Evolutionary conservation across 2,888 invertebrate species (phyloP).

Genomic region (Phytoseiulus persimilis): DNA sequence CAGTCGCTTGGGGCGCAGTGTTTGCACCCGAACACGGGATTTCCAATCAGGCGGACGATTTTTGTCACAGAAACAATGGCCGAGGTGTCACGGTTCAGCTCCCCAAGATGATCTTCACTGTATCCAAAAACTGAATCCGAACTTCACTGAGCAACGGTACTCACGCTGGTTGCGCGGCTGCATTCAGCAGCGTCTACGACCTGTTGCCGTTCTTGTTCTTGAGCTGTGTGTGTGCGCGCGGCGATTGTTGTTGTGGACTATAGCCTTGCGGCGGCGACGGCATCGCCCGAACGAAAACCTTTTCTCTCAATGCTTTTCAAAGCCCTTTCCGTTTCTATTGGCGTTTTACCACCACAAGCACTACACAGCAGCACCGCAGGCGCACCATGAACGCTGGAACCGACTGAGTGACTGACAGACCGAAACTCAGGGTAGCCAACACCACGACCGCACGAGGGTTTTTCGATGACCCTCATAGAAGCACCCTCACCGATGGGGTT

Average conservation of each 20-base stretch:
- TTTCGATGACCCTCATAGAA: background rate
- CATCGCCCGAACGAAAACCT: background rate
- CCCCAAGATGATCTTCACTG: too few relatives aligned
- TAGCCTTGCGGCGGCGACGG: background rate
- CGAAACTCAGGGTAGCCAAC: background rate
- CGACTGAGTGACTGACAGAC: background rate
- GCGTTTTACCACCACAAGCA: background rate
- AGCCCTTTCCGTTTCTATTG: conserved; percentile 5
- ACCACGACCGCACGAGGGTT: background rate
- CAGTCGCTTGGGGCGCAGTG: too few relatives aligned
- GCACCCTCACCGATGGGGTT: background rate
- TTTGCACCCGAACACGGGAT: background rate
- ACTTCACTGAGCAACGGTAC: background rate
- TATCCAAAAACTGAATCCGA: background rate
- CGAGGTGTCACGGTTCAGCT: background rate
- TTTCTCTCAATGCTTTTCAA: background rate
- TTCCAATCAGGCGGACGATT: background rate
- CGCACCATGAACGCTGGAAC: background rate
- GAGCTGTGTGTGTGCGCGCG: background rate
- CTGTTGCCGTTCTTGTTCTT: background rate
- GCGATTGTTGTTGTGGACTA: background rate
- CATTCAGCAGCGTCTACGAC: background rate
- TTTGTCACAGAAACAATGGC: too few relatives aligned
- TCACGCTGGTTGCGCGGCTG: conserved; percentile 5
- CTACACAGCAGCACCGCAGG: background rate